Evolutionary conservation across 2,888 invertebrate genomes (phyloP), one percentile per base, ranked within the genome.

Genomic region (Crematogaster levior): DNA sequence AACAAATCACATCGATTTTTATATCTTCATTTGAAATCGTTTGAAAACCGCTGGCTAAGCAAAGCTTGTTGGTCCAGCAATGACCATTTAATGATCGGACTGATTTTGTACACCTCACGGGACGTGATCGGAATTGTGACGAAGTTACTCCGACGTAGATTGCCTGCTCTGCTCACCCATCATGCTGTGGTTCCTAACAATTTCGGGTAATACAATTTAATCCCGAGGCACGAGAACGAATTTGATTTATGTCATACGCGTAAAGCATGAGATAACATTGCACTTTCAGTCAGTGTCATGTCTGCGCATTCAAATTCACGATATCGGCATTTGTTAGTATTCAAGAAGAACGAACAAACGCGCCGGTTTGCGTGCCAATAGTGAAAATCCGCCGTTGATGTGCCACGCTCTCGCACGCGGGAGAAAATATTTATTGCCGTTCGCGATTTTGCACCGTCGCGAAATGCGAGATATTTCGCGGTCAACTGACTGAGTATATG

Each of bases 261-360:
- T 77, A 77, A 77, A 68, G 75, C 53, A 40, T 40, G 75, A 75
- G 51, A 77, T 68, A 77, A 66, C 53, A 40, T 53, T 75, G 51
- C 27, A 66, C 51, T 75, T 53, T 77, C 51, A 53, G 18, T 74
- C 27, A 34, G 18, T 21, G 40, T 75, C 53, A 40, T 40, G 40
- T 65, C 40, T 53, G 75, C 27, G 27, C 53, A 53, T 77, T 66
- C 30, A 27, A 40, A 51, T 51, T 65, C 37, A 27, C 21, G 37
- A n/a, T 68, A 56, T 77, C 40, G 53, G 51, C 43, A 68, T 68
- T 53, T 53, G 21, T 24, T 53, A n/a, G 37, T 27, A 40, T 21
- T 21, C 24, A 27, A 43, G 21, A 77, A 30, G 40, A 66, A 75
- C 37, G 21, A 27, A 10, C 18, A 21, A 46, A n/a, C n/a, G 15